These are phyloP conservation scores for Drosophila repletoides DNA, from an alignment of 1,140 invertebrate species.

Conservation along the genomic window DNA sequence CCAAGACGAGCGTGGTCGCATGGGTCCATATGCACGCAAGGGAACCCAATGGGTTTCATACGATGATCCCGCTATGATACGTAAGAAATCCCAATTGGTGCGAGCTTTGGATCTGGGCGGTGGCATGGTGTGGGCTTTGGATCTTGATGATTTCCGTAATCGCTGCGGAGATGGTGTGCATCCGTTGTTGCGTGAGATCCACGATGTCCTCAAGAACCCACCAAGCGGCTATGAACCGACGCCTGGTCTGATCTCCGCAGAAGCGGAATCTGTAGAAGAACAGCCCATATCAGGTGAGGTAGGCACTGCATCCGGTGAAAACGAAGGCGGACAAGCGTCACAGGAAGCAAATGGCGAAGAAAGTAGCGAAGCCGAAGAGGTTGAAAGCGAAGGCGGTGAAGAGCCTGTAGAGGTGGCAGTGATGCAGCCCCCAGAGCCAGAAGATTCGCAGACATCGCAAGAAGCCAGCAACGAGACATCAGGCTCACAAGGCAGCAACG, in stretches of 20 bases:
- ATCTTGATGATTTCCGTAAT: constrained; percentile 93
- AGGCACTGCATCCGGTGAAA: constrained; percentile 35
- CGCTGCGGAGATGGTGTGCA: constrained; percentile 89
- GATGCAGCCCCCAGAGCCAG: constrained; percentile 3
- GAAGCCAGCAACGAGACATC: constrained; percentile 9
- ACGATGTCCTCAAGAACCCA: constrained; percentile 84
- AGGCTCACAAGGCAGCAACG: neutral
- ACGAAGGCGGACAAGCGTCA: constrained; percentile 10
- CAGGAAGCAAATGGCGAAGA: neutral
- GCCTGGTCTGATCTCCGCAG: constrained; percentile 51
- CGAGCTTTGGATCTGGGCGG: constrained; percentile 90
- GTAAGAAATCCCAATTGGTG: constrained; percentile 90
- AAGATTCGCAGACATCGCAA: neutral
- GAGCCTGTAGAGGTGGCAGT: constrained; percentile 11
- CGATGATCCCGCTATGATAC: constrained; percentile 91
- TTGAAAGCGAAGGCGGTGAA: constrained; percentile 13
- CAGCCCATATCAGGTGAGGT: constrained; percentile 35
- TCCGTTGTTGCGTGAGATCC: constrained; percentile 88
- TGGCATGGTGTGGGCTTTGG: constrained; percentile 95
- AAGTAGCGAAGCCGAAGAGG: constrained; percentile 16
- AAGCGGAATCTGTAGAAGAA: constrained; percentile 55
- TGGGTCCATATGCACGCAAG: constrained; percentile 94
- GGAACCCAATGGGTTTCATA: constrained; percentile 95
- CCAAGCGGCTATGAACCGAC: constrained; percentile 55
- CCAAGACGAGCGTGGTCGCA: constrained; percentile 88